These are phyloP conservation scores for Lymantria monacha DNA, from an alignment of 2,888 invertebrate genomes.

Conservation along the genomic window DNA sequence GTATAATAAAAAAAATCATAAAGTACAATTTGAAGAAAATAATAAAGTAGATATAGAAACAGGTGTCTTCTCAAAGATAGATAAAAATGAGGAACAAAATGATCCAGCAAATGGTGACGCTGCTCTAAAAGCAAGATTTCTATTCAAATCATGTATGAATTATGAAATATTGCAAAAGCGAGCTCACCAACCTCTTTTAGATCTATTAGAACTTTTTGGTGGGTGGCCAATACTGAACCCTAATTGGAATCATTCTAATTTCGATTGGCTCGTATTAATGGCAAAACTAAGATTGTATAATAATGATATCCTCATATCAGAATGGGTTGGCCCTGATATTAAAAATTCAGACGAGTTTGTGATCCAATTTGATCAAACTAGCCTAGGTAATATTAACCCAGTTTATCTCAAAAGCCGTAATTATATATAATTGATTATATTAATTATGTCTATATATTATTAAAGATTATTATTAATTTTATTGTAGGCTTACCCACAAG, in stretches of 20 bases:
- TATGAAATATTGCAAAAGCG: slow-evolving; percentile 86
- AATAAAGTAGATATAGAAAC: slow-evolving; percentile 11
- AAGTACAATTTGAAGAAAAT: slow-evolving; percentile 13
- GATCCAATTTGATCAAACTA: slow-evolving; percentile 95
- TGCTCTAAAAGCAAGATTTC: slow-evolving; percentile 89
- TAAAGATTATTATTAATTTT: neutral
- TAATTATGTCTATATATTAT: no score
- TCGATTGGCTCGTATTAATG: slow-evolving; percentile 88
- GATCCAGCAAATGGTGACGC: slow-evolving; percentile 80
- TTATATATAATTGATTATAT: neutral
- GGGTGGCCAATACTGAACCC: slow-evolving; percentile 93
- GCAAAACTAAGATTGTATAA: slow-evolving; percentile 90
- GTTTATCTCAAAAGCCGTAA: neutral
- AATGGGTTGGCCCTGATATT: slow-evolving; percentile 96
- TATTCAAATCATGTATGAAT: slow-evolving; percentile 95
- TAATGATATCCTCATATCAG: slow-evolving; percentile 92
- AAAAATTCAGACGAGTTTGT: slow-evolving; percentile 95
- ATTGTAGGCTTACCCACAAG: slow-evolving; percentile 85
- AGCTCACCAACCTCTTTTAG: slow-evolving; percentile 86
- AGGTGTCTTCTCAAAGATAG: slow-evolving; percentile 3
- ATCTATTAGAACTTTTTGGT: slow-evolving; percentile 87
- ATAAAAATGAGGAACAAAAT: slow-evolving; percentile 12
- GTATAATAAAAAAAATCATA: slow-evolving; percentile 24
- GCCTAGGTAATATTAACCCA: slow-evolving; percentile 77
- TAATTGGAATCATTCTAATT: slow-evolving; percentile 84